phyloP scores from a whole-genome alignment of 2,797 vertebrate genomes.

The Phrynocephalus guinanensis region DNA sequence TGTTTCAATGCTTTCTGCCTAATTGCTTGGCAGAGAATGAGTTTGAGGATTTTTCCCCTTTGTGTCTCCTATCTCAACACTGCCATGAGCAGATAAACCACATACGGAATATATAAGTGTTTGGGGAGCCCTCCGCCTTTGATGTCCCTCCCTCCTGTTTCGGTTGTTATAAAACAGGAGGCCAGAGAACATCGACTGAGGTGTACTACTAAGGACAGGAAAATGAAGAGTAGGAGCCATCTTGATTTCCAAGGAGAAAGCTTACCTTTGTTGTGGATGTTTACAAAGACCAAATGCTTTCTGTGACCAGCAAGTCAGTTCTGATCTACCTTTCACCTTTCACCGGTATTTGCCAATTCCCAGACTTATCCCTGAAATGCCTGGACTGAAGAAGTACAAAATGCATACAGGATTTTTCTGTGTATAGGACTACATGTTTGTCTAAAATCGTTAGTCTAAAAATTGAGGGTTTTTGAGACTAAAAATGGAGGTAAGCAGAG shows the following conservation, averaged over 20 bases:
- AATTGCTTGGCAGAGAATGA: constrained; percentile 57
- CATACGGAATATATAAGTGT: background rate
- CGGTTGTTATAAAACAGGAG: background rate
- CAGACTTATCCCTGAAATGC: background rate
- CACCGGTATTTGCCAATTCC: background rate
- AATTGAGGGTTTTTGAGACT: too few relatives aligned
- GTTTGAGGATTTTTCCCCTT: constrained; percentile 51
- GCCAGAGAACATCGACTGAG: background rate
- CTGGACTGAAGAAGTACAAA: background rate
- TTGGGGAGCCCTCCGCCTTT: background rate
- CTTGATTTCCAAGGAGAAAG: background rate
- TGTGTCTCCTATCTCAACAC: constrained; percentile 46
- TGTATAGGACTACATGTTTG: too few relatives aligned
- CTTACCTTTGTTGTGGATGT: background rate
- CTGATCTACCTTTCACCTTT: background rate
- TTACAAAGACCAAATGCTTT: background rate
- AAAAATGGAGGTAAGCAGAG: too few relatives aligned
- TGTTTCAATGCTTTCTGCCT: constrained; percentile 49
- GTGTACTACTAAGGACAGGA: too few relatives aligned
- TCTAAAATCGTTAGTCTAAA: too few relatives aligned
- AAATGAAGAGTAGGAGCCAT: background rate
- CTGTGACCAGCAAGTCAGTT: background rate
- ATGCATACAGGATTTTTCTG: too few relatives aligned
- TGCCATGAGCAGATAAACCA: constrained; percentile 40
- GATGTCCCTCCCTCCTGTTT: too few relatives aligned